Evolutionary conservation across 2,888 invertebrate genomes (phyloP).

Genomic region (Eledone cirrhosa): DNA sequence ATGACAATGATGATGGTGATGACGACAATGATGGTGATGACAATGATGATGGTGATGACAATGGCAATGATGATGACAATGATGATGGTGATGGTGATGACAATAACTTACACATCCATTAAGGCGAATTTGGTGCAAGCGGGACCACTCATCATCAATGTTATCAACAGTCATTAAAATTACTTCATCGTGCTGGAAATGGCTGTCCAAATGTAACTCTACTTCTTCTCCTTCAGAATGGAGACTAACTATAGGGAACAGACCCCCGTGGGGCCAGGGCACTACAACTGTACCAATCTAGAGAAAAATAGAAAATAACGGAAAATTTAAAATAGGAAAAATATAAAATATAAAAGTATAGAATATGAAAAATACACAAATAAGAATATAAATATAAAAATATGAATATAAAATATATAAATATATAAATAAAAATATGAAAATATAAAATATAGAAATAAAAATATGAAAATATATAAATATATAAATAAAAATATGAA

Average conservation of each 20-base stretch:
- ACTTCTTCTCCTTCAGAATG: slow-evolving; percentile 68
- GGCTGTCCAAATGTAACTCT: slow-evolving; percentile 61
- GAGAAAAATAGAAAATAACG: slow-evolving; percentile 17
- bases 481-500: no score
- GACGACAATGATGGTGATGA: no score
- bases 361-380: no score
- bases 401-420: no score
- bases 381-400: no score
- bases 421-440: no score
- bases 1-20: no score
- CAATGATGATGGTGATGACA: no score
- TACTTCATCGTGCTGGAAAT: slow-evolving; percentile 67
- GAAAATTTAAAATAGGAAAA: neutral
- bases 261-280: slow-evolving; percentile 60
- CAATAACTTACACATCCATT: slow-evolving; percentile 66
- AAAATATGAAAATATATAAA: no score
- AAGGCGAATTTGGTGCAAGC: slow-evolving; percentile 68
- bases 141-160: slow-evolving; percentile 69
- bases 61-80: no score
- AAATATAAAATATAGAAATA: no score
- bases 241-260: slow-evolving; percentile 68
- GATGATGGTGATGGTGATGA: no score
- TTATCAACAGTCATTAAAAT: slow-evolving; percentile 69
- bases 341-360: neutral
- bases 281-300: slow-evolving; percentile 60